These are phyloP conservation scores for Cerastoderma edule DNA, from an alignment of 2,888 invertebrate genomes.

Conservation along the genomic window DNA sequence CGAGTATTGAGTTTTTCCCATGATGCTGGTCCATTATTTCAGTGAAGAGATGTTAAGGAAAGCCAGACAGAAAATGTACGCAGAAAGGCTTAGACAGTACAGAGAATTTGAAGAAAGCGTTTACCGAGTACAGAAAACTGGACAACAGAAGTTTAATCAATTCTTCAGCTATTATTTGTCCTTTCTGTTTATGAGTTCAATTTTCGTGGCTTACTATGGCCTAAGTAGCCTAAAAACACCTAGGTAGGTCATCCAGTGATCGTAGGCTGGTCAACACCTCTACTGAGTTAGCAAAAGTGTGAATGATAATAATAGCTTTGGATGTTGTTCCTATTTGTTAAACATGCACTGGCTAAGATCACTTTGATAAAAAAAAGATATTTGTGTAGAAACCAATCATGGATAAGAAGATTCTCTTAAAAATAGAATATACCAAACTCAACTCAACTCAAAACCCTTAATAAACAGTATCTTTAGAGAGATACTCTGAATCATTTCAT, in stretches of 20 bases:
- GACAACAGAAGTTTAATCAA: neutral
- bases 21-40: constrained; percentile 6
- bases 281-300: constrained; percentile 1
- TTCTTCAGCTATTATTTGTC: neutral
- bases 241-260: neutral
- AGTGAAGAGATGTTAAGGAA: constrained; percentile 6
- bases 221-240: neutral
- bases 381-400: too few relatives aligned
- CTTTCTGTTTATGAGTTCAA: neutral
- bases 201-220: constrained; percentile 5
- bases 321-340: too few relatives aligned
- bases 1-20: too few relatives aligned
- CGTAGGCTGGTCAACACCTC: constrained; percentile 17
- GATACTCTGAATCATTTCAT: too few relatives aligned
- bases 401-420: too few relatives aligned
- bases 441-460: too few relatives aligned
- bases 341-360: too few relatives aligned
- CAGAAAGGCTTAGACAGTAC: neutral
- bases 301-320: too few relatives aligned
- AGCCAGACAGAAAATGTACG: constrained; percentile 5
- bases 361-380: too few relatives aligned
- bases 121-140: neutral
- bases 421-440: too few relatives aligned
- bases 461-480: too few relatives aligned
- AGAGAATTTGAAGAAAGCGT: constrained; percentile 2